These are phyloP conservation scores for Drosophila kepulauana DNA, from an alignment of 1,140 invertebrate genomes.

Conservation along the genomic window DNA sequence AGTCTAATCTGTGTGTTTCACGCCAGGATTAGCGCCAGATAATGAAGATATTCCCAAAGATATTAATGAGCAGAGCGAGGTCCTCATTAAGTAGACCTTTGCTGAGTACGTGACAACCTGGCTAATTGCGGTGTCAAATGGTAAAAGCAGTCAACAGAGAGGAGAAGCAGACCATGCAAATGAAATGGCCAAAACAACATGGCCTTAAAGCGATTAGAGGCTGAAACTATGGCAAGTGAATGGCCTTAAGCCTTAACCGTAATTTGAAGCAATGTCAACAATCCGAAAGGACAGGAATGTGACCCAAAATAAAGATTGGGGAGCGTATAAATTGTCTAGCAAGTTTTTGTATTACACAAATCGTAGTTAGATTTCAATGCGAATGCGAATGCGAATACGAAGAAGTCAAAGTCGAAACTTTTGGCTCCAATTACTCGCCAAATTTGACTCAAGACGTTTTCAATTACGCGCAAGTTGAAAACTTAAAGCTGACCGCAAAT, in stretches of 20 bases:
- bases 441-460: slow-evolving; percentile 4
- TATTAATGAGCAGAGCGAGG: slow-evolving; percentile 30
- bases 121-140: slow-evolving; percentile 32
- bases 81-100: slow-evolving; percentile 4
- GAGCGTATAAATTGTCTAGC: background rate
- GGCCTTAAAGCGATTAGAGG: slow-evolving; percentile 30
- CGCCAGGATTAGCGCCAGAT: background rate
- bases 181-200: slow-evolving; percentile 30
- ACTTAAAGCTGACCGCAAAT: slow-evolving; percentile 6
- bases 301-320: background rate
- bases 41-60: slow-evolving; percentile 34
- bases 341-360: background rate
- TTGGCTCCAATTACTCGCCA: slow-evolving; percentile 9
- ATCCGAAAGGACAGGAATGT: background rate
- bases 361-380: slow-evolving; percentile 5
- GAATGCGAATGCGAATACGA: background rate
- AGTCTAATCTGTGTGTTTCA: background rate
- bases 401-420: background rate
- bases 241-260: slow-evolving; percentile 4
- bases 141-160: background rate
- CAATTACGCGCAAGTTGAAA: background rate
- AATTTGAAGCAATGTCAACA: slow-evolving; percentile 35
- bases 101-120: slow-evolving; percentile 32
- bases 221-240: background rate
- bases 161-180: slow-evolving; percentile 32